Evolutionary conservation across 1,140 invertebrate genomes (phyloP), one percentile per base, ranked within the genome.

Genomic region (Sycophaga agraensis): DNA sequence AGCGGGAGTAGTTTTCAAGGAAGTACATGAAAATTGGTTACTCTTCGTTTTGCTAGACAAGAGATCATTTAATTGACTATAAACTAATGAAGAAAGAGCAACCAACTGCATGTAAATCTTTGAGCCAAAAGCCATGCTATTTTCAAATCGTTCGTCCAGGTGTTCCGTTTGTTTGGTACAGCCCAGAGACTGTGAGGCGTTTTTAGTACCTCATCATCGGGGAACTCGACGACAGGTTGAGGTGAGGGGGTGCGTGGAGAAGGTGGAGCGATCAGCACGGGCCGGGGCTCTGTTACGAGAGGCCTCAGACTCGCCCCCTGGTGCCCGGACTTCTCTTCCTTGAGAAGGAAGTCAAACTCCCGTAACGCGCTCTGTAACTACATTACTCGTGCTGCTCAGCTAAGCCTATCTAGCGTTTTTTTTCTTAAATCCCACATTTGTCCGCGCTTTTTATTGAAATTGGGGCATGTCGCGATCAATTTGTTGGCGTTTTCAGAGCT

Each of bases 311-410:
- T 80, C 59, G 79, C 79, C 63, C 76, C 76, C 60, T 77, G 74
- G 68, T 70, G 68, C 68, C 84, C 84, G 77, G 85, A 81, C 73
- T 85, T 84, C 67, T 88, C 87, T 73, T 90, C 88, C 74, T 87
- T 88, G 78, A 91, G 86, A 78, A 94, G 86, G 82, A 94, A 93
- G 83, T 94, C 91, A 85, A 94, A 94, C 80, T 91, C 89, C 73
- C 87, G 85, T 80, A 91, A 84, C 75, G 89, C 91, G 79, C 85
- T 90, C 84, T 92, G 89, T 74, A 91, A 86, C 86, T 91, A 84
- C 79, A 85, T 84, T 76, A 75, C 66, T 65, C 35, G 17, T 49
- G 22, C 54, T 75, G 63, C 71, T 80, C 72, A 78, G 57, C 71
- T 61, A 35, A 4, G 1, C 5, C 21, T 46, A 43, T 22, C 14